Evolutionary conservation across 2,113 vertebrate species (phyloP), one percentile per base, ranked within the genome.

Genomic region (Sorex fumeus): DNA sequence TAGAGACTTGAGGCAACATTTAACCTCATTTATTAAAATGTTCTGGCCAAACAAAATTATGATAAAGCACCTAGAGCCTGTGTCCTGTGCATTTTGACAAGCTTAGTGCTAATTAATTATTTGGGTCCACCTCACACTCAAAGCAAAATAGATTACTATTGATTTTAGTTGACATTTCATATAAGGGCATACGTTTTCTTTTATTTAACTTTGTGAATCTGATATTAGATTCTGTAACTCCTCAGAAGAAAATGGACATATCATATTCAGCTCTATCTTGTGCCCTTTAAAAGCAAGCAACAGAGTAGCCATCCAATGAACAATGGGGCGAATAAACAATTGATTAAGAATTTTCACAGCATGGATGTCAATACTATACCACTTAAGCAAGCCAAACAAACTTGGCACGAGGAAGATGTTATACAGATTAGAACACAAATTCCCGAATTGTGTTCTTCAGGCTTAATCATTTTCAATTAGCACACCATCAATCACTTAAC

Each of bases 21-120:
- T 89, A 84, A 82, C 32, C 66, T 93, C 84, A 93, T 91, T 93
- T 95, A 93, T 71, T 95, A 84, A 96, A 76, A 87, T 93, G 43
- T 84, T 92, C 32, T 3, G 21, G 30, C 91, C 40, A 91, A 94
- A 92, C 36, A 92, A 72, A 95, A 94, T 91, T 76, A 64, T 83
- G 71, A 88, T 90, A 79, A 89, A 91, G 47, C 71, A 28, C 32
- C 64, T n/a, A 84, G 60, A 90, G 89, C 8, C 91, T 85, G 36
- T 66, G 43, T 30, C 78, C 36, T 60, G 1, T n/a, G 62, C 16
- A 64, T 89, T 89, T 93, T 91, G 84, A 91, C 87, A 95, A 69
- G 81, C 50, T 92, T 34, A 69, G 12, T 90, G 75, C 50, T 95
- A 91, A 67, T 43, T 91, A 86, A 89, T 92, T 94, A 27, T 88